Base-by-base conservation (phyloP, 2,797 vertebrate genomes). In the Vireo griseus region DNA sequence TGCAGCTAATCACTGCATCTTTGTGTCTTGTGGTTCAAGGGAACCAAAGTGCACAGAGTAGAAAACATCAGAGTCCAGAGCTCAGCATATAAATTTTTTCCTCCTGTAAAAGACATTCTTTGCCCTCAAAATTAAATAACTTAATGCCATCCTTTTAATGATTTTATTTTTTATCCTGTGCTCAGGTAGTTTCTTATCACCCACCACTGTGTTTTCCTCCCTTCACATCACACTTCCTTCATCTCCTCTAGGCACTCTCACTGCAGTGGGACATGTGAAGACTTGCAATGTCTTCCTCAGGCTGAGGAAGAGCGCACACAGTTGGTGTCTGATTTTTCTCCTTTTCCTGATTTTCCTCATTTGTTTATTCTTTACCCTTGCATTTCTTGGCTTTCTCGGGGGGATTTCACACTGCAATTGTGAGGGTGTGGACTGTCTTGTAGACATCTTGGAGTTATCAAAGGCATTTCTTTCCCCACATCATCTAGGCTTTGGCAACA, bases 1-100 rank as follows among this genome's bases (percentile, higher is more conserved):
- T 95, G 95, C 93, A 95, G 96, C 94, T 98, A 96, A 98, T 97
- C 96, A 95, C 93, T 91, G 77, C 92, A 96, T 97, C 92, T 96
- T 31, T 16, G 73, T 85, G 83, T 75, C 94, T 96, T 83, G 50
- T 84, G 62, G 91, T 95, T 96, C 93, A 97, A 95, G 92, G 95
- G 97, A 97, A 97, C 93, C 57, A 82, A 69, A 95, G 76, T 57
- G 85, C 85, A 77, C 66, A 40, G 86, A 74, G 80, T 7, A 25
- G 35, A 94, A 95, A 95, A 82, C 58, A 86, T 15, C 58, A 48
- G 24, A 74, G 80, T 90, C 69, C 76, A 63, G 29, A 52, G 25
- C 25, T 47, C 45, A 42, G 90, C 55, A 51, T 3, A 26, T 1
- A 4, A 33, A 1, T 35, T 21, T 33, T 67, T 78, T 82, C 35